Conservation (phyloP, 2,113 vertebrate genomes). For the Channa argus region DNA sequence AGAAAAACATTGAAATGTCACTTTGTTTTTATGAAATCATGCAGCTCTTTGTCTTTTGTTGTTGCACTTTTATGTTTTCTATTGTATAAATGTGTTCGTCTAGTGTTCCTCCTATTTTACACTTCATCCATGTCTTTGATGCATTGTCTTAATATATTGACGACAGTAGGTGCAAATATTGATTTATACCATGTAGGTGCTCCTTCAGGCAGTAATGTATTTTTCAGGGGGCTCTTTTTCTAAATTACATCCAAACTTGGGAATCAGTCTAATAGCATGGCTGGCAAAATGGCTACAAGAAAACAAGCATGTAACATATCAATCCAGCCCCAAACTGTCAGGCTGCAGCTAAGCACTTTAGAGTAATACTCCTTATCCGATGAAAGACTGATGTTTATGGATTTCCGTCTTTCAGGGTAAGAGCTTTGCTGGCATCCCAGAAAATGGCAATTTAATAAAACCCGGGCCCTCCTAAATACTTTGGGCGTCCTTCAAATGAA, state of each 20-base stretch:
- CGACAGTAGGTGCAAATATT: too few relatives aligned
- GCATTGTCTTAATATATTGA: too few relatives aligned
- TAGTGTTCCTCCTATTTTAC: too few relatives aligned
- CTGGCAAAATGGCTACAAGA: conserved; percentile 23
- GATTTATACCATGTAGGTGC: too few relatives aligned
- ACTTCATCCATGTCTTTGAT: too few relatives aligned
- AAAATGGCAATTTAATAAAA: conserved; percentile 18
- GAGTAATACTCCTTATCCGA: conserved; percentile 37
- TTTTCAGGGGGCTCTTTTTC: too few relatives aligned
- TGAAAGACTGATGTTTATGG: conserved; percentile 50
- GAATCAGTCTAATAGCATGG: conserved; percentile 2
- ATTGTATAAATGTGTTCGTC: too few relatives aligned
- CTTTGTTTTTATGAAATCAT: too few relatives aligned
- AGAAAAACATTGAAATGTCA: too few relatives aligned
- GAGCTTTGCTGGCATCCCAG: conserved; percentile 29
- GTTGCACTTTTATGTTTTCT: too few relatives aligned
- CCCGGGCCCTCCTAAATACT: background rate
- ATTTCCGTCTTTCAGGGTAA: conserved; percentile 39
- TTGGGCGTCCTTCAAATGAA: conserved; percentile 5
- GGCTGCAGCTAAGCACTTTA: conserved; percentile 42
- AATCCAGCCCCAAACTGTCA: conserved; percentile 52
- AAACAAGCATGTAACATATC: conserved; percentile 46
- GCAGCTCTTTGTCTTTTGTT: too few relatives aligned
- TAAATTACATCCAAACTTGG: background rate
- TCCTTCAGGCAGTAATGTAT: too few relatives aligned